Evolutionary conservation across 2,888 invertebrate species (phyloP), one percentile per base, ranked within the genome.

Genomic region (Nomada flava): DNA sequence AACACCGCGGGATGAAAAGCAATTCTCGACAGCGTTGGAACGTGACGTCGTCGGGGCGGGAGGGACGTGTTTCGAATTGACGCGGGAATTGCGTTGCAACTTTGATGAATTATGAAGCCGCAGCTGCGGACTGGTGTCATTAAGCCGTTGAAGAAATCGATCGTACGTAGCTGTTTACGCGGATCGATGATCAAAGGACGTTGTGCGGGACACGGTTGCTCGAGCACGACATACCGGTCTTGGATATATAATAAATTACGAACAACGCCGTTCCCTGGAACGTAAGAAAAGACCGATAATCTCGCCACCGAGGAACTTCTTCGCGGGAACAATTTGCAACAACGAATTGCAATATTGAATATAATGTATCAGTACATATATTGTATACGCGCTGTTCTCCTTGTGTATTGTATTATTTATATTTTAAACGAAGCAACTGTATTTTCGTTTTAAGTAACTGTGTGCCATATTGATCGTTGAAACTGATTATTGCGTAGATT

Each of bases 401-500:
- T 23, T 62, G 15, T 47, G 15, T 52, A 57, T 77, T 36, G 23
- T 59, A 44, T 1, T 63, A 47, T 68, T 67, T 70, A 55, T 70
- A 52, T 55, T 10, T 20, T 83, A 53, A 29, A 52, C 11, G 29
- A 26, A 53, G 36, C 36, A 36, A 47, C 52, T 64, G 65, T 52
- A 44, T 23, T 47, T 44, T 11, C 9, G 50, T 44, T 36, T 65
- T 36, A 26, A 47, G 57, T 65, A 53, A 36, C 60, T 50, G 15
- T 60, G 69, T 79, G 83, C 83, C 83, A 83, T 79, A 79, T 2
- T 23, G 2, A 69, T 67, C 5, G 29, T 26, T 69, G 42, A 36
- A 53, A 44, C 23, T 47, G 52, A 2, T 1, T 26, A 23, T 15
- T 11, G 11, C 11, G 11, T 47, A 47, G 15, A 15, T 47, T 47